A percentile compares a stretch with the other conserved stretches of the same genome.
Conservation (phyloP, 2,797 vertebrate genomes). For the Chiloscyllium punctatum region DNA sequence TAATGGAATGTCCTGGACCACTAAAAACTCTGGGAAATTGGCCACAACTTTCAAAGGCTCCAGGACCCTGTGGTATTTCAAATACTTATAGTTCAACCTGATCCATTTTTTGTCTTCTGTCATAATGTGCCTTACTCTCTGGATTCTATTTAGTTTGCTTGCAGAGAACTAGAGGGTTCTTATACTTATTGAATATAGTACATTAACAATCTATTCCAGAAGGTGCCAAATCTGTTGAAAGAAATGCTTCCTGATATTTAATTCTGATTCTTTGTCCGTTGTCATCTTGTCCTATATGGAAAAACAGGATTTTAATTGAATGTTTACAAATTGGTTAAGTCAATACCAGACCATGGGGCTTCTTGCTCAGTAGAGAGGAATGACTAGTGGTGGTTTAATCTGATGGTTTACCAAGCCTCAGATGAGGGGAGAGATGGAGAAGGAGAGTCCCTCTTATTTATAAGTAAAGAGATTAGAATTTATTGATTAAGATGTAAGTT, state of each 20-base stretch:
- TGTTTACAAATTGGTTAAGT: too few species aligned
- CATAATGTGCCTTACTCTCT: not conserved
- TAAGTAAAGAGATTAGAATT: too few species aligned
- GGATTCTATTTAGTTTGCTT: not conserved
- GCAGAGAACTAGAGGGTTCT: not conserved
- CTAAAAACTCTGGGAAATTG: not conserved
- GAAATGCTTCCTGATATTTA: not conserved
- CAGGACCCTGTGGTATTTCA: not conserved
- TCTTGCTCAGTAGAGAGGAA: too few species aligned
- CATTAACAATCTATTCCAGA: not conserved
- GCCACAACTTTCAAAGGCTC: not conserved
- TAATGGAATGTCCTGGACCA: not conserved
- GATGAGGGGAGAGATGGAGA: too few species aligned
- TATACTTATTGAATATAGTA: not conserved
- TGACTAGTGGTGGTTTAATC: too few species aligned
- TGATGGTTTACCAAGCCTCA: too few species aligned
- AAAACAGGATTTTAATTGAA: too few species aligned
- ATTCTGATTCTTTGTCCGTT: not conserved
- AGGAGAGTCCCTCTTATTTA: too few species aligned
- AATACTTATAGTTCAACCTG: not conserved
- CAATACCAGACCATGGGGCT: too few species aligned
- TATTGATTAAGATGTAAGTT: not conserved
- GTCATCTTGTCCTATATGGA: not conserved
- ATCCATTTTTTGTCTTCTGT: not conserved
- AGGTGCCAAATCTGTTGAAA: not conserved